Conservation (phyloP, 2,113 vertebrate species). For the Takifugu bimaculatus region DNA sequence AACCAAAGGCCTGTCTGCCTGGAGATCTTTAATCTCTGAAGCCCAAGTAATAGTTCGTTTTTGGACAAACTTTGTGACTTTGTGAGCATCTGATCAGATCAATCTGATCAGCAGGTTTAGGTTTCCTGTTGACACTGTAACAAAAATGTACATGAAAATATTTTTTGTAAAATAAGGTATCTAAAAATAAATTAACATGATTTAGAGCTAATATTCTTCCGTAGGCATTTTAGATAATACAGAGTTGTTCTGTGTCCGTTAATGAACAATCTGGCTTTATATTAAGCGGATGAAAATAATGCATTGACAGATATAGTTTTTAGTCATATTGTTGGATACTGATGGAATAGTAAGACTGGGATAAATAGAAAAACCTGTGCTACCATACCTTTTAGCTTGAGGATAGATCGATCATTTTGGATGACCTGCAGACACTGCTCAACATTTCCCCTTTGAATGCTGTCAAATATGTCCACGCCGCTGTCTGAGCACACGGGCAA, state of each 20-base stretch:
- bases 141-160: constrained; percentile 19
- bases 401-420: constrained; percentile 58
- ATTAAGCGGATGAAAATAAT: no score
- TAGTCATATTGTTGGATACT: no score
- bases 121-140: constrained; percentile 22
- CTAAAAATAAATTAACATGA: no score
- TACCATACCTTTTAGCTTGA: constrained; percentile 70
- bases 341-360: neutral
- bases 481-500: constrained; percentile 29
- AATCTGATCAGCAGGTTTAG: constrained; percentile 3
- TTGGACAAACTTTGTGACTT: constrained; percentile 26
- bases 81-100: constrained; percentile 7
- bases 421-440: constrained; percentile 66
- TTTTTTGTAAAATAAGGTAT: no score
- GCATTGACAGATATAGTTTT: no score
- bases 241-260: neutral
- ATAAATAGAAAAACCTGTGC: neutral
- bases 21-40: constrained; percentile 4
- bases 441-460: constrained; percentile 66
- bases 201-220: no score
- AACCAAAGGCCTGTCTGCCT: constrained; percentile 13
- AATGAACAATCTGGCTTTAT: no score
- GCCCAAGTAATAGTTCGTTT: constrained; percentile 9
- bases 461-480: constrained; percentile 70
- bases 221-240: no score